Evolutionary conservation across 2,797 vertebrate species (phyloP).

Genomic region (Hemitrygon akajei): DNA sequence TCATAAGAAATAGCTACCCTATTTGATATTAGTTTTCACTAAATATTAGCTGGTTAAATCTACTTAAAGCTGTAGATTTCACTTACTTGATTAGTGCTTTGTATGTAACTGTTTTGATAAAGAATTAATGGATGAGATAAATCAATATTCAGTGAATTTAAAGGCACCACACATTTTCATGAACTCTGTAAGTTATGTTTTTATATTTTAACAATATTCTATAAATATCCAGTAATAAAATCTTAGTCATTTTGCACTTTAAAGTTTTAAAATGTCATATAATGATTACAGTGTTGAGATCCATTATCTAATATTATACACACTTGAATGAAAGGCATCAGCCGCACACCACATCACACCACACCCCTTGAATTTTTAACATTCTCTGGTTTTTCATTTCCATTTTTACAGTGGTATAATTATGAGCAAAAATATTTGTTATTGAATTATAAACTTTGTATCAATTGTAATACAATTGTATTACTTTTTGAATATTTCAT

Average conservation of each 20-base stretch:
- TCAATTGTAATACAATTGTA: neutral
- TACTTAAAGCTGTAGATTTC: neutral
- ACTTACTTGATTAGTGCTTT: neutral
- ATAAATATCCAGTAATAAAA: neutral
- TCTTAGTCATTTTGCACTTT: neutral
- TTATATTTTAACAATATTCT: neutral
- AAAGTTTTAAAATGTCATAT: neutral
- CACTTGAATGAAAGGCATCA: too few relatives aligned
- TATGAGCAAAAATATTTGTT: neutral
- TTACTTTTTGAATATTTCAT: neutral
- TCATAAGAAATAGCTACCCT: neutral
- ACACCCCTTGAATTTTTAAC: neutral
- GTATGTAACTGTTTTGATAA: neutral
- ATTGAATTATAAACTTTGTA: conserved; percentile 11
- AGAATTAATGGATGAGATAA: neutral
- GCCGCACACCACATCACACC: too few relatives aligned
- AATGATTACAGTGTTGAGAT: neutral
- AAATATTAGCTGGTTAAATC: neutral
- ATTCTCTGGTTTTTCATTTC: neutral
- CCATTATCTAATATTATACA: neutral
- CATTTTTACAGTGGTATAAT: neutral
- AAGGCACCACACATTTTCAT: neutral
- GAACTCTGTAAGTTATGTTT: neutral
- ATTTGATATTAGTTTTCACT: neutral
- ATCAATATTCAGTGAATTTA: neutral